Base-by-base conservation (phyloP, 1,140 invertebrate species). In the Drosophila pseudoobscura region DNA sequence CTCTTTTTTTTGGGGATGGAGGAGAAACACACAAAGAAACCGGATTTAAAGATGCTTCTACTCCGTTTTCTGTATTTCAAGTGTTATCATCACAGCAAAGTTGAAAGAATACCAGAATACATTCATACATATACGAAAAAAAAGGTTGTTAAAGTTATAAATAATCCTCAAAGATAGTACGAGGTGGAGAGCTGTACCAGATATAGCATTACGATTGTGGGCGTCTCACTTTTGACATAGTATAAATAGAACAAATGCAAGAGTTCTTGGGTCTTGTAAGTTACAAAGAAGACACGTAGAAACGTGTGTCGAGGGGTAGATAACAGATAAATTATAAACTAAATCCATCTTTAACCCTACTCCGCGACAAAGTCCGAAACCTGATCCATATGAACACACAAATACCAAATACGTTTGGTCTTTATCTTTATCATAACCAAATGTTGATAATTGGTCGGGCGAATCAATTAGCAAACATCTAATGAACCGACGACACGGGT, bases 11-110 rank as follows among this genome's bases (percentile, higher is more conserved):
- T 1, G 31, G 31, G 31, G 8, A 20, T 20, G 31, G 26, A 45
- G 43, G 47, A 26, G 55, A 50, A 45, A 68, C 62, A 63, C 56
- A 74, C 75, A 73, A 78, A 78, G 68, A 69, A 78, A 79, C 69
- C 89, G 79, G 78, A 88, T 91, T 88, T 75, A 26, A 57, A 75
- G 75, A 91, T 90, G 91, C 91, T 92, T 92, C 31, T 63, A 61
- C 64, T 70, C 29, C 39, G 43, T 26, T 55, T 56, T 39, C 50
- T 55, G 65, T 41, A 69, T 51, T 52, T 62, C 24, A 49, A 59
- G 54, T 61, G 39, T 44, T 68, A 57, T 75, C 90, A 91, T 90
- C 91, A 68, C 22, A 64, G 17, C 44, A 51, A 35, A 64, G 54
- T 46, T 52, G 31, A 22, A 69, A 55, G 35, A 11, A 39, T 39